Percentiles rank a stretch among this genome's conserved stretches.
Evolutionary conservation across 2,797 vertebrate species (phyloP).

Genomic region (Pseudochirops cupreus): DNA sequence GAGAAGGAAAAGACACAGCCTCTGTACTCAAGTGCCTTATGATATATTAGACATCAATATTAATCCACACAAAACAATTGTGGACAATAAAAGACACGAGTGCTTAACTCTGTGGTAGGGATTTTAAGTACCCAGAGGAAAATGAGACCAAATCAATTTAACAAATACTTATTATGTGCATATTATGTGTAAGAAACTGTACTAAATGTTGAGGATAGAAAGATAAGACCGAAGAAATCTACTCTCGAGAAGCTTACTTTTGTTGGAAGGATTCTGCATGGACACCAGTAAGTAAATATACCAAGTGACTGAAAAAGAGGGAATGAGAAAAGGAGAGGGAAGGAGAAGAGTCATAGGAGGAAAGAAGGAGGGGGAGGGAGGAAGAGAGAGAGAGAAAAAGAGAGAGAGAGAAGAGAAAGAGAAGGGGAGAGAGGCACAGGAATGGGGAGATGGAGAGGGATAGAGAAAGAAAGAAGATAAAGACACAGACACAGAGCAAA

Average conservation of each 20-base stretch:
- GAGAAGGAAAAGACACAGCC: not conserved
- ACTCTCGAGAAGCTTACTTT: not conserved
- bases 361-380: not conserved
- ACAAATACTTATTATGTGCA: not conserved
- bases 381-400: not conserved
- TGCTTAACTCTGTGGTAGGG: constrained; percentile 30
- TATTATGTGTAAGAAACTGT: not conserved
- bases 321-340: not conserved
- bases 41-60: constrained; percentile 30
- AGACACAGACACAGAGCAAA: no score
- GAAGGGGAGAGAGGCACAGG: not conserved
- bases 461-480: no score
- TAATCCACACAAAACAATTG: constrained; percentile 3
- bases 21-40: not conserved
- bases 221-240: not conserved
- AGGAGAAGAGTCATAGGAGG: not conserved
- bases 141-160: not conserved
- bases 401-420: no score
- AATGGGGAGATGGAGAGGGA: no score
- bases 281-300: not conserved
- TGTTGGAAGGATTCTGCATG: not conserved
- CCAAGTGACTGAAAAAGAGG: not conserved
- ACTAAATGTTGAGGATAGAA: not conserved
- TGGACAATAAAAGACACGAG: not conserved
- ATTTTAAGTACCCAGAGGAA: not conserved